A percentile compares a stretch with the other conserved stretches of the same genome.
Conservation (phyloP, 1,140 invertebrate species). For the Platyura marginata region DNA sequence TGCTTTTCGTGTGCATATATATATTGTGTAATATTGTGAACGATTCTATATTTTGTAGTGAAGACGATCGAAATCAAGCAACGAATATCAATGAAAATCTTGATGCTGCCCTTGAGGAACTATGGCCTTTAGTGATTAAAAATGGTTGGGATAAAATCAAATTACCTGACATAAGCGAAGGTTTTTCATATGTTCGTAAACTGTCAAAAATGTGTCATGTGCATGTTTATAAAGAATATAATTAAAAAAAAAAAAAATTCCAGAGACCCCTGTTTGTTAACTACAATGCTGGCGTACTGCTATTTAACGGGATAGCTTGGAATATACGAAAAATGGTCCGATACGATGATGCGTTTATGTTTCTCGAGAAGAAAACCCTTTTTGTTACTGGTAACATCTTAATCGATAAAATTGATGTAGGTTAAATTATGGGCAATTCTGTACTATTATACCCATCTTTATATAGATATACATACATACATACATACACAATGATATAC, state of each 20-base stretch:
- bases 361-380: not conserved
- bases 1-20: not conserved
- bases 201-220: no score
- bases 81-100: slow-evolving; percentile 1
- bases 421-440: no score
- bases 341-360: not conserved
- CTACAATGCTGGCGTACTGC: not conserved
- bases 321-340: not conserved
- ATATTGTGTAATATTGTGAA: not conserved
- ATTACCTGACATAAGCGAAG: not conserved
- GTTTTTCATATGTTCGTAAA: slow-evolving; percentile 1
- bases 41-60: not conserved
- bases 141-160: not conserved
- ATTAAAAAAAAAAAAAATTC: not conserved
- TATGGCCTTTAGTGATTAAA: not conserved
- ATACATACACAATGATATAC: no score
- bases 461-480: no score
- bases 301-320: not conserved
- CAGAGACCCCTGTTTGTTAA: not conserved
- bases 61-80: not conserved
- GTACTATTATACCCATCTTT: no score
- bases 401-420: slow-evolving; percentile 1
- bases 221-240: not conserved
- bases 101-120: not conserved
- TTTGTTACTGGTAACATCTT: not conserved